Evolutionary conservation across 1,140 invertebrate species (phyloP), one percentile per base, ranked within the genome.

Genomic region (Drosophila ogumai): DNA sequence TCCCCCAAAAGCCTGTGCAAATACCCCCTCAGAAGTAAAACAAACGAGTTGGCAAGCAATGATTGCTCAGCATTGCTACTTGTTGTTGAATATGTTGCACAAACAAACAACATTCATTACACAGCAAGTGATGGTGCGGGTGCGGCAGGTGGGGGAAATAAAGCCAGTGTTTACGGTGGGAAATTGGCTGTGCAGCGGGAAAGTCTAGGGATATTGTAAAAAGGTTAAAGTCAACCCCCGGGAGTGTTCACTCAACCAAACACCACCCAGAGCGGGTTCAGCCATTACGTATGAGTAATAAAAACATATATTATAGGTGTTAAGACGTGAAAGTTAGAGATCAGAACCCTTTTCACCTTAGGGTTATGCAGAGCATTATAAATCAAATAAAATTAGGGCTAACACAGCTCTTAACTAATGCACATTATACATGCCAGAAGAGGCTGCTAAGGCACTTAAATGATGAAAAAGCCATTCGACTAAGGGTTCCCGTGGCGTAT

Each of bases 61-160:
- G 79, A 86, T 81, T 86, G 66, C 78, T 61, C 46, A 64, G 69
- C 46, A 75, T 49, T 55, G 50, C 50, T 76, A 76, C 74, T 76
- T 67, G 68, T 75, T 79, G 79, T 76, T 87, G 87, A 82, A 76
- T 82, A 87, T 87, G 65, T 75, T 75, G 17, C 52, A 57, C 79
- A 82, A 65, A 75, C 69, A 56, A 72, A 55, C 78, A 77, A 54
- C 82, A 81, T 75, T 78, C 50, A 85, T 69, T 85, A 75, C 57
- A 56, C 60, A 31, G 47, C 34, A 60, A 68, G 43, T 31, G 47
- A n/a, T 19, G 38, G 8, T 36, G 44, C 17, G 46, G 25, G 15
- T 5, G 46, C 25, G 22, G 7, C 25, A 49, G 47, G 47, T 44
- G n/a, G 13, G 60, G 28, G 22, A 41, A 52, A 34, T 43, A 15